Conservation (phyloP, 2,888 invertebrate genomes). For the Crematogaster levior region DNA sequence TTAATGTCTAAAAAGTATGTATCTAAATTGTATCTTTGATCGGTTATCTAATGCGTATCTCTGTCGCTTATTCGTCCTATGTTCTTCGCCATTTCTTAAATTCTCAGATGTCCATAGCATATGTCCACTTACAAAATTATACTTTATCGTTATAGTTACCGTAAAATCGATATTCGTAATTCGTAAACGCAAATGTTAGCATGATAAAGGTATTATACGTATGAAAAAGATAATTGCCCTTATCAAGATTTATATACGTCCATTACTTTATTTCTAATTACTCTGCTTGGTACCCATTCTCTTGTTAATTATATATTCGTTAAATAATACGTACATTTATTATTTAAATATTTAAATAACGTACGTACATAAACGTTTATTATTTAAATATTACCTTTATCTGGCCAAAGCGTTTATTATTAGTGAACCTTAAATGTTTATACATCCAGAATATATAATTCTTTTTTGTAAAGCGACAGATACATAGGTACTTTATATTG, state of each 20-base stretch:
- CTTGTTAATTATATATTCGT: slow-evolving; percentile 3
- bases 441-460: too few relatives aligned
- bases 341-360: slow-evolving; percentile 1
- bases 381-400: slow-evolving; percentile 4
- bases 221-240: slow-evolving; percentile 17
- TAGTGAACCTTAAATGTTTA: neutral
- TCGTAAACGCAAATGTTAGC: neutral
- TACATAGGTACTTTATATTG: slow-evolving; percentile 21
- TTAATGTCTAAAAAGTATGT: slow-evolving; percentile 2
- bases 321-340: neutral
- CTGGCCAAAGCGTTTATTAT: neutral
- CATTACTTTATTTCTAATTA: slow-evolving; percentile 28
- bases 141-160: slow-evolving; percentile 37
- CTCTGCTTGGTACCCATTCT: neutral
- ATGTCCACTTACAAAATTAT: slow-evolving; percentile 17
- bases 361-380: neutral
- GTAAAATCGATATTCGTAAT: slow-evolving; percentile 35
- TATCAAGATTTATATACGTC: slow-evolving; percentile 46
- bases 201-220: neutral
- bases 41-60: slow-evolving; percentile 35
- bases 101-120: neutral
- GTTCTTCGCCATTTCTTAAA: slow-evolving; percentile 13
- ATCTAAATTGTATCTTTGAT: slow-evolving; percentile 7
- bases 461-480: slow-evolving; percentile 12
- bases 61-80: slow-evolving; percentile 36